These are phyloP conservation scores for Calcarius ornatus DNA, from an alignment of 2,113 vertebrate species.

Conservation along the genomic window DNA sequence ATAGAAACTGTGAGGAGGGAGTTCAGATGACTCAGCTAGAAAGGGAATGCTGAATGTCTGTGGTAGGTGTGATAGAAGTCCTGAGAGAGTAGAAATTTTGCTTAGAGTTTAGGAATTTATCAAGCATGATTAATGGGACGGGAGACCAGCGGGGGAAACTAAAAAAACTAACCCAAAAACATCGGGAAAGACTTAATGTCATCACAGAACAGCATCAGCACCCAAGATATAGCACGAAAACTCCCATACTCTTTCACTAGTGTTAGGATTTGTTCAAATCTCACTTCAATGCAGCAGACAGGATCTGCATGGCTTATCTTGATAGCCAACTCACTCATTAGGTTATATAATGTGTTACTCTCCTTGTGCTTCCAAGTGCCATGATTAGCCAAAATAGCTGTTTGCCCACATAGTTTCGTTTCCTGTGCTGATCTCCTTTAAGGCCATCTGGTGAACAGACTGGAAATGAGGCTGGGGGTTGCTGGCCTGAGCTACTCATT, in stretches of 20 bases:
- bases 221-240: not conserved
- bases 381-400: not conserved
- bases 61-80: not conserved
- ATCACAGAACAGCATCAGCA: not conserved
- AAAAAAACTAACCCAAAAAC: not conserved
- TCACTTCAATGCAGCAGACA: not conserved
- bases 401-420: not conserved
- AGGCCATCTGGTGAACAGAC: not conserved
- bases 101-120: not conserved
- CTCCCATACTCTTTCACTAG: accelerated
- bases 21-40: not conserved
- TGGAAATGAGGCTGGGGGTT: not conserved
- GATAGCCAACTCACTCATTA: not conserved
- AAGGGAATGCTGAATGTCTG: not conserved
- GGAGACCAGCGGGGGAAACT: not conserved
- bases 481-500: not conserved
- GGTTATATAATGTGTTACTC: not conserved
- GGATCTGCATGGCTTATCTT: not conserved
- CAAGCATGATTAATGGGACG: not conserved
- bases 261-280: not conserved
- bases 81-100: not conserved
- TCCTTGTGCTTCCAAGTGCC: not conserved
- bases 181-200: not conserved
- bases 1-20: not conserved
- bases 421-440: not conserved